A percentile compares a stretch with the other conserved stretches of the same genome.
Evolutionary conservation across 2,113 vertebrate genomes (phyloP).

Genomic region (Syngnathoides biaculeatus): DNA sequence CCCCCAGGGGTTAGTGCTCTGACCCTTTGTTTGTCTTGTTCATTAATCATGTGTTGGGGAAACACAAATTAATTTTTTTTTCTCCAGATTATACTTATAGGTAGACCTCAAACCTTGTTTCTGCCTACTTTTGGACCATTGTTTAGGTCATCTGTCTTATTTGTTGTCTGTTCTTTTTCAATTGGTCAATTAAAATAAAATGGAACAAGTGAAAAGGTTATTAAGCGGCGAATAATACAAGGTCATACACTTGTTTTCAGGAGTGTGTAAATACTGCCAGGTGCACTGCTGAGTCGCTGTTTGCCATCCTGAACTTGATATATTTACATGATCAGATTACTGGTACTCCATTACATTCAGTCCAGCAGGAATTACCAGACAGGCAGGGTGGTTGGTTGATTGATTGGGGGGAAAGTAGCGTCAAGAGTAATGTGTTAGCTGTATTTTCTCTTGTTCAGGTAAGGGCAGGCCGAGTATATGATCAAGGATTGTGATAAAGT

Average conservation of each 20-base stretch:
- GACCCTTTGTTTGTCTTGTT: too few relatives aligned
- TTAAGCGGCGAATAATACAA: not conserved
- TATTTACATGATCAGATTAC: conserved; percentile 34
- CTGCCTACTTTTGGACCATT: too few relatives aligned
- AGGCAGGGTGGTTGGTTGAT: conserved; percentile 3
- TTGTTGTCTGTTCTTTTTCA: not conserved
- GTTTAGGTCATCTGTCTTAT: not conserved
- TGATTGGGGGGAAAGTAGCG: not conserved
- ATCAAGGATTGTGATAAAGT: too few relatives aligned
- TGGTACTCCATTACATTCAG: not conserved
- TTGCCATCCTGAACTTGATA: conserved; percentile 1
- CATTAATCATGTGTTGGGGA: too few relatives aligned
- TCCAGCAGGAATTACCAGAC: conserved; percentile 5
- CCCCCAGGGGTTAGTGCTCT: too few relatives aligned
- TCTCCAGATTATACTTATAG: too few relatives aligned
- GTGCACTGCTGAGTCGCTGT: not conserved
- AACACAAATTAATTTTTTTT: too few relatives aligned
- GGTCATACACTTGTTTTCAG: not conserved
- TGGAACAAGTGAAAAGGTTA: not conserved
- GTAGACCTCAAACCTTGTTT: too few relatives aligned
- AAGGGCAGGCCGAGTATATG: too few relatives aligned
- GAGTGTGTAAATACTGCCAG: not conserved
- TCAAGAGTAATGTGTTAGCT: not conserved
- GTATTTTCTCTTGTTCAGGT: not conserved
- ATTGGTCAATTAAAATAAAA: not conserved